phyloP scores from a whole-genome alignment of 2,888 invertebrate species.

The Carabus problematicus region DNA sequence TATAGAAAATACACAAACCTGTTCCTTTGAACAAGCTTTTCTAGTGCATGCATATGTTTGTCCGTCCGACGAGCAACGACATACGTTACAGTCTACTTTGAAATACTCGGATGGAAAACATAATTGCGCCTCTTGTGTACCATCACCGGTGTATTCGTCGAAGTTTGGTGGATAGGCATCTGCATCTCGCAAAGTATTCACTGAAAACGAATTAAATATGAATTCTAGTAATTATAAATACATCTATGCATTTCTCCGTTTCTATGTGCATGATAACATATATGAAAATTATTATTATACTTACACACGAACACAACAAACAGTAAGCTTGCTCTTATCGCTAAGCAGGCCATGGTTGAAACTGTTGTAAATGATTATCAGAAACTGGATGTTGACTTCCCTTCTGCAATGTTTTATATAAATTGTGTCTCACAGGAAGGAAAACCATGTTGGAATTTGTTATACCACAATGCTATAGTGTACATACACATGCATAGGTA shows the following conservation, averaged over 20 bases:
- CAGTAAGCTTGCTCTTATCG: too few relatives aligned
- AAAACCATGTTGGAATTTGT: constrained; percentile 30
- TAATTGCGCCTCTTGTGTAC: too few relatives aligned
- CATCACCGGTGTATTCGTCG: too few relatives aligned
- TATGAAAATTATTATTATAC: too few relatives aligned
- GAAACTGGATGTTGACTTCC: constrained; percentile 35
- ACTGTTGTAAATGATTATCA: constrained; percentile 16
- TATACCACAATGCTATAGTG: constrained; percentile 23
- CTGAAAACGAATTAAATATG: too few relatives aligned
- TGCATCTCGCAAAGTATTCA: too few relatives aligned
- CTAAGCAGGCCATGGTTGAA: too few relatives aligned
- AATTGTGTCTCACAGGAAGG: constrained; percentile 26
- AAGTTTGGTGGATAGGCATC: too few relatives aligned
- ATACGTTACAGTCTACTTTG: constrained; percentile 59
- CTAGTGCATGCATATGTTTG: constrained; percentile 60
- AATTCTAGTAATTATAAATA: too few relatives aligned
- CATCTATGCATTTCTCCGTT: too few relatives aligned
- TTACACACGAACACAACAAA: too few relatives aligned
- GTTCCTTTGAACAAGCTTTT: constrained; percentile 53
- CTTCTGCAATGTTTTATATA: constrained; percentile 39
- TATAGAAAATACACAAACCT: constrained; percentile 1
- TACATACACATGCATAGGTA: not conserved
- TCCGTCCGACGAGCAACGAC: constrained; percentile 61
- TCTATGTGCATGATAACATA: too few relatives aligned
- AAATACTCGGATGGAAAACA: constrained; percentile 43